phyloP scores from a whole-genome alignment of 2,797 vertebrate genomes.

The Tangara arthus region DNA sequence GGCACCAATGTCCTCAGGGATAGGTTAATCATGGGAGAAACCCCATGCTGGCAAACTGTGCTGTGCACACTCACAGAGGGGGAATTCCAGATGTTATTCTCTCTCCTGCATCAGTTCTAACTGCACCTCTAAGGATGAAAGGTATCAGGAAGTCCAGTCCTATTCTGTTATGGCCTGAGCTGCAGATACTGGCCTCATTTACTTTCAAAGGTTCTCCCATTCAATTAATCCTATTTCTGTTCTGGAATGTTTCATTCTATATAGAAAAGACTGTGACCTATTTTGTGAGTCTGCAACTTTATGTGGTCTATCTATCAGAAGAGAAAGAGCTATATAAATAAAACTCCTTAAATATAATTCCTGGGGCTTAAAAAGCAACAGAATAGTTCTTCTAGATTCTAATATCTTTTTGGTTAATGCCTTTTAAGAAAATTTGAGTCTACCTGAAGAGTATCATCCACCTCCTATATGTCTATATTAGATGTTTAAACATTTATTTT shows the following conservation, averaged over 20 bases:
- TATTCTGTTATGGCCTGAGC: not conserved
- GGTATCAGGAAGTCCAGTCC: accelerated
- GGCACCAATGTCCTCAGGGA: not conserved
- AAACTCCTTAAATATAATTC: not conserved
- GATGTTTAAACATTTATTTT: not conserved
- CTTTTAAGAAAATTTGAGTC: not conserved
- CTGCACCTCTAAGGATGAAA: not conserved
- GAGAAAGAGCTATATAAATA: not conserved
- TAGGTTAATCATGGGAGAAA: not conserved
- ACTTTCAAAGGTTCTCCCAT: not conserved
- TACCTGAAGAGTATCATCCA: not conserved
- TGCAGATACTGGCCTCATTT: not conserved
- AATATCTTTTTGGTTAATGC: not conserved
- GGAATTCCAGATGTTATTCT: not conserved
- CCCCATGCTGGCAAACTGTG: not conserved
- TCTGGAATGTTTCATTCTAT: not conserved
- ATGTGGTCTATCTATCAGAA: not conserved
- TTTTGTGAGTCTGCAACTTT: not conserved
- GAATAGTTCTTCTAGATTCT: not conserved
- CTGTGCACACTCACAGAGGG: not conserved
- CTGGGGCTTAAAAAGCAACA: not conserved
- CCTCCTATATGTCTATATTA: not conserved
- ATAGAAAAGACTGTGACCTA: not conserved
- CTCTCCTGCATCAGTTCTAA: not conserved
- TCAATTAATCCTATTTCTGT: not conserved